Evolutionary conservation across 2,888 invertebrate genomes (phyloP), one percentile per base, ranked within the genome.

Genomic region (Drosophila borealis): DNA sequence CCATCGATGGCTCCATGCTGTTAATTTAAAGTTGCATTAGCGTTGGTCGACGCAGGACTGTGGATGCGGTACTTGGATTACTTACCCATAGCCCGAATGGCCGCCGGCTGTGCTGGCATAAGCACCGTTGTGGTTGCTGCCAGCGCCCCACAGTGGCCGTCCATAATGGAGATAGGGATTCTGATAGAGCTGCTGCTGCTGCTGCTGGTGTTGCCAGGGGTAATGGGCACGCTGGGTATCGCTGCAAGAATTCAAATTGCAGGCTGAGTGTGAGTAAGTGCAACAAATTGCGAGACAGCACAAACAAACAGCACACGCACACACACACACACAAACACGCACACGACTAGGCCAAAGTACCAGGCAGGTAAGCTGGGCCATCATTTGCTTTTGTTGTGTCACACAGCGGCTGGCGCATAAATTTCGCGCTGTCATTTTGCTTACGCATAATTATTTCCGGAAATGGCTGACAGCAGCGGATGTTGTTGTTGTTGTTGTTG

Each of bases 1-100:
- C 89, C 54, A 71, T 44, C 45, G 88, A 80, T 11, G 73, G 82
- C 56, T 88, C 88, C 42, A 74, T 63, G 57, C 80, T 87, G 72
- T 64, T 63, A 48, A 67, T 74, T 74, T 62, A 70, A 80, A 60
- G 62, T 73, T 53, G 75, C 73, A 60, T 82, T 80, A 78, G 74
- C 57, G 9, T 37, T 11, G 48, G 56, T 51, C 19, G 33, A 39
- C 25, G 10, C 11, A 8, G 45, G 29, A 3, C 14, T 41, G 33
- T 14, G 46, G 44, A 3, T 36, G 55, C 14, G 21, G 39, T n/a
- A 33, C 25, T 33, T 39, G 17, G 39, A 41, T 46, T 50, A 48
- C 78, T 87, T 85, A 91, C 90, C 90, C 90, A 70, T 90, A 89
- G 63, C 83, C 89, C 1, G 91, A 89, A 42, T 89, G 86, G 36